Base-by-base conservation (phyloP, 2,797 vertebrate genomes). In the Cryptoprocta ferox region DNA sequence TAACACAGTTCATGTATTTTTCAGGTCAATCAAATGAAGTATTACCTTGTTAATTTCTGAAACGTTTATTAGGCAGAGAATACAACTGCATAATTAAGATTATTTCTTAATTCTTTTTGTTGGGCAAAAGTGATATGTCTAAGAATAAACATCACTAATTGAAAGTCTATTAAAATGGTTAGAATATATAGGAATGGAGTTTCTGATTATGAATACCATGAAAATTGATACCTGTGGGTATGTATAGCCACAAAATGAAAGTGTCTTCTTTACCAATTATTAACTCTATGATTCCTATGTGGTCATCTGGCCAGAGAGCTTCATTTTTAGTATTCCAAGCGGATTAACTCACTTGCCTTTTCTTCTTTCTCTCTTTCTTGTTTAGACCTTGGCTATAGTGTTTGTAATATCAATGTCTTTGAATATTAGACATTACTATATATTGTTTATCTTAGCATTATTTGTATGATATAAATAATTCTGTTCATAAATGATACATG, bases 401-500 rank as follows among this genome's bases (percentile, higher is more conserved):
- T 89, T 84, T 93, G 3, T 63, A 85, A 68, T 78, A 87, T 21
- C 71, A 91, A 75, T 0, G 3, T 0, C 14, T 91, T 95, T 85
- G 3, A 65, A 24, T 59, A 84, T 70, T 83, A 71, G 28, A 6
- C 4, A 71, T 15, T 15, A 85, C 85, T 71, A 53, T 28, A 35
- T 88, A 63, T 63, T 66, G 1, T 35, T 24, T 59, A 35, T 50
- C 11, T 24, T 53, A 81, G n/a, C 30, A 56, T 65, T 9, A 39
- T 91, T 94, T 95, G 26, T 82, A 19, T 90, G 1, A 39, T 19
- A n/a, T 81, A 32, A 78, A 76, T 76, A 42, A 79, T 90, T 94
- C 3, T 68, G 0, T 28, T 85, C 3, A 30, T 61, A 95, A 85
- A 37, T 95, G 8, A 59, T 53, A 53, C 5, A 53, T 16, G 50